Percentiles rank a stretch among this genome's conserved stretches.
These are phyloP conservation scores for Trachemys scripta DNA, from an alignment of 2,113 vertebrate species.

Conservation along the genomic window DNA sequence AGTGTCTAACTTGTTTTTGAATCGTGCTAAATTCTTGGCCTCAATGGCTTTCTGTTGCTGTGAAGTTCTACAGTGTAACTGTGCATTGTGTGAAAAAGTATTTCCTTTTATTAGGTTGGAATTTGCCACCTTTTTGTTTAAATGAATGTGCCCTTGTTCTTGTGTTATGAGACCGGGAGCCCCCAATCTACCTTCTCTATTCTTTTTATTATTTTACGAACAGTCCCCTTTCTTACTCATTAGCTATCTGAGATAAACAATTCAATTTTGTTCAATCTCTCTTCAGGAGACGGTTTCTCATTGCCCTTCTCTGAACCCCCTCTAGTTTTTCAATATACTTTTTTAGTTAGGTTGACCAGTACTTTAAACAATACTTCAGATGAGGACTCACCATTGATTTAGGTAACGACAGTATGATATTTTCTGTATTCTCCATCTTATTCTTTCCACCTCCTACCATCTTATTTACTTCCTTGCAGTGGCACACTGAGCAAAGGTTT, in stretches of 20 bases:
- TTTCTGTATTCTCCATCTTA: background rate
- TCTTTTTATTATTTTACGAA: background rate
- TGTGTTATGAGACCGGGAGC: background rate
- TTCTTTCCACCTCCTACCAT: background rate
- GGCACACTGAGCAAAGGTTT: background rate
- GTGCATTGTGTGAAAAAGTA: background rate
- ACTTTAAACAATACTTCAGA: background rate
- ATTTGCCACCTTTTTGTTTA: background rate
- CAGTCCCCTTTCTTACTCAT: background rate
- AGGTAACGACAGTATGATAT: background rate
- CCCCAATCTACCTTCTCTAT: background rate
- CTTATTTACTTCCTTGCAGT: rapidly evolving
- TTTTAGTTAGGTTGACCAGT: background rate
- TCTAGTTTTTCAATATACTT: background rate
- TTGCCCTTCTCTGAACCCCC: background rate
- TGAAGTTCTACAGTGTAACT: background rate
- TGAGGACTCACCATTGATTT: background rate
- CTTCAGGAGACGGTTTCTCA: background rate
- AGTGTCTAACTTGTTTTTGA: background rate
- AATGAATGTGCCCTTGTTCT: background rate
- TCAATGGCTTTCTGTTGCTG: background rate
- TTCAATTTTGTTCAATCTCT: background rate
- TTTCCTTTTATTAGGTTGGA: background rate
- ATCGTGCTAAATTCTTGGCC: background rate
- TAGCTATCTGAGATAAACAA: background rate